Evolutionary conservation across 2,888 invertebrate genomes (phyloP).

Genomic region (Acleris emargana): DNA sequence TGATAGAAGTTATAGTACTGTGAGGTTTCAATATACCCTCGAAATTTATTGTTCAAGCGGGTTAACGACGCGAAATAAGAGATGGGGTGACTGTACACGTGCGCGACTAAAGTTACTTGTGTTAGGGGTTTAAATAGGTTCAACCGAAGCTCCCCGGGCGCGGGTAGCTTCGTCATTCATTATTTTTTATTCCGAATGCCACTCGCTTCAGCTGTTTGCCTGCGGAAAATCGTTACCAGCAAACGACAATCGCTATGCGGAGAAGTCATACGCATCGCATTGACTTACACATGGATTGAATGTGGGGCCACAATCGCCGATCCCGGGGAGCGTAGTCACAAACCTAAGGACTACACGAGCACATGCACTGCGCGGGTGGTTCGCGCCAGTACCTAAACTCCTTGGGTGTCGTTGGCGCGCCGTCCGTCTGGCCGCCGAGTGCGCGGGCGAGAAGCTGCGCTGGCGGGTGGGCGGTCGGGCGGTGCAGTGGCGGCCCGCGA

Average conservation of each 20-base stretch:
- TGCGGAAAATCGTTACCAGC: slow-evolving; percentile 68
- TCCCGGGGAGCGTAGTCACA: slow-evolving; percentile 86
- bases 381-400: slow-evolving; percentile 41
- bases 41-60: slow-evolving; percentile 51
- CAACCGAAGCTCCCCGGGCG: slow-evolving; percentile 54
- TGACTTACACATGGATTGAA: slow-evolving; percentile 81
- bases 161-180: slow-evolving; percentile 65
- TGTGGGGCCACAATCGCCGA: slow-evolving; percentile 86
- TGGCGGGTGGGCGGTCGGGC: slow-evolving; percentile 17
- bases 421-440: slow-evolving; percentile 17
- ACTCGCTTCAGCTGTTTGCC: slow-evolving; percentile 56
- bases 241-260: slow-evolving; percentile 63
- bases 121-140: slow-evolving; percentile 67
- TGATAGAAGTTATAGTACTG: slow-evolving; percentile 38
- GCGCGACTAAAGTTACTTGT: slow-evolving; percentile 64
- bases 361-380: slow-evolving; percentile 81
- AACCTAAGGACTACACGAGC: slow-evolving; percentile 82
- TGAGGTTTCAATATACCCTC: slow-evolving; percentile 44
- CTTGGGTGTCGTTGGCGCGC: slow-evolving; percentile 14
- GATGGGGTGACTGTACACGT: slow-evolving; percentile 69
- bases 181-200: slow-evolving; percentile 66
- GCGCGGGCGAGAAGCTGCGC: slow-evolving; percentile 11
- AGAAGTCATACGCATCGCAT: slow-evolving; percentile 68
- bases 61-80: slow-evolving; percentile 45
- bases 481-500: slow-evolving; percentile 26